Evolutionary conservation across 2,113 vertebrate genomes (phyloP).

Genomic region (Calonectris borealis): DNA sequence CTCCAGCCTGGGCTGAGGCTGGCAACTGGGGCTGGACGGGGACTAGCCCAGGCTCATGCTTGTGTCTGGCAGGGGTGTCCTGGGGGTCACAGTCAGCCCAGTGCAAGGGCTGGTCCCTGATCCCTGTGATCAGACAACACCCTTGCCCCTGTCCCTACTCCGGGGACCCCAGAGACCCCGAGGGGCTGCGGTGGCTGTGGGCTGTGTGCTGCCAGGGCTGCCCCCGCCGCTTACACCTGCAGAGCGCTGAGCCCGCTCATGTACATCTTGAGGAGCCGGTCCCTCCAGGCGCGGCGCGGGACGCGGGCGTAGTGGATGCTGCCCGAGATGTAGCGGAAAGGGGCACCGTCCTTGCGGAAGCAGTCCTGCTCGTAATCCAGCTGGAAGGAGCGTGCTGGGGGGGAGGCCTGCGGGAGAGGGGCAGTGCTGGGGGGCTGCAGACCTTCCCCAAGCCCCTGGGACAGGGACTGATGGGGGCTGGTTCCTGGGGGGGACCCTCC

Average conservation of each 20-base stretch:
- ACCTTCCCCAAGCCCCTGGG: neutral
- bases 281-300: slow-evolving; percentile 86
- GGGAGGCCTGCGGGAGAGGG: slow-evolving; percentile 3
- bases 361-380: slow-evolving; percentile 83
- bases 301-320: slow-evolving; percentile 94
- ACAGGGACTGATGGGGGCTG: too few relatives aligned
- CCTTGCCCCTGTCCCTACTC: neutral
- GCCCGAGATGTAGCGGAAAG: slow-evolving; percentile 92
- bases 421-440: neutral
- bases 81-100: neutral
- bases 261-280: slow-evolving; percentile 91
- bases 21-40: neutral
- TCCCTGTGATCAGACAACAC: neutral
- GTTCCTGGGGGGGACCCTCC: too few relatives aligned
- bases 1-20: neutral
- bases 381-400: slow-evolving; percentile 72
- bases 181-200: neutral
- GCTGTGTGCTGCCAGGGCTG: neutral
- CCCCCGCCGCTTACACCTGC: slow-evolving; percentile 81
- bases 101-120: neutral
- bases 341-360: slow-evolving; percentile 85
- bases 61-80: neutral
- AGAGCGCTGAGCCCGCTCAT: slow-evolving; percentile 89
- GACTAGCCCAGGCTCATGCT: neutral
- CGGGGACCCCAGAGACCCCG: neutral